phyloP scores from a whole-genome alignment of 2,888 invertebrate genomes.

The Synanthedon vespiformis region DNA sequence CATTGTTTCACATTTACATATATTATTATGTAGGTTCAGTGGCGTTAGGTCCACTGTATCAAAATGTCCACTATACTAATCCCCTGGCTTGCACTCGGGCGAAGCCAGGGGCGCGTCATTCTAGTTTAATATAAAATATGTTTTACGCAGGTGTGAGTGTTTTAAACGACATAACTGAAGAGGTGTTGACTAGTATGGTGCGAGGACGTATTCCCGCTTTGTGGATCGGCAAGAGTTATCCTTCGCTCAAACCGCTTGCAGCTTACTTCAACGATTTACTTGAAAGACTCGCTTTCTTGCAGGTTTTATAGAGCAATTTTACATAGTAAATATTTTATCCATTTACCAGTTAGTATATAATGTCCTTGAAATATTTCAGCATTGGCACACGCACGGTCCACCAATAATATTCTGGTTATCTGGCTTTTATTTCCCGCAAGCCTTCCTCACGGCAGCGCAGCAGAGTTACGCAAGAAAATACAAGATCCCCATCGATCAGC shows the following conservation, averaged over 20 bases:
- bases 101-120: too few species aligned
- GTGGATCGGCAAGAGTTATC: slow-evolving; percentile 91
- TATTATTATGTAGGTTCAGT: too few species aligned
- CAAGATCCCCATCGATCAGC: slow-evolving; percentile 90
- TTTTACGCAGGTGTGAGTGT: slow-evolving; percentile 79
- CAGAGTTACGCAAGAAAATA: slow-evolving; percentile 94
- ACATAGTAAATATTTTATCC: background rate
- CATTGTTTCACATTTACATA: too few species aligned
- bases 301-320: slow-evolving; percentile 61
- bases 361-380: slow-evolving; percentile 39
- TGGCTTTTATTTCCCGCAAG: slow-evolving; percentile 95
- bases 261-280: slow-evolving; percentile 89
- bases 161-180: slow-evolving; percentile 87
- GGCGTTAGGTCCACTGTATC: too few species aligned
- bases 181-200: slow-evolving; percentile 85
- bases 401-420: slow-evolving; percentile 91
- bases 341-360: too few species aligned
- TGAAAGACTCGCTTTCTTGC: slow-evolving; percentile 84
- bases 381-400: slow-evolving; percentile 86
- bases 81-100: too few species aligned
- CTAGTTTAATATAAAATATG: too few species aligned
- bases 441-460: slow-evolving; percentile 92
- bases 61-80: too few species aligned
- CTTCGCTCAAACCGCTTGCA: slow-evolving; percentile 90
- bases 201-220: slow-evolving; percentile 84